Evolutionary conservation across 2,888 invertebrate genomes (phyloP), one percentile per base, ranked within the genome.

Genomic region (Acanthosepion esculentum): DNA sequence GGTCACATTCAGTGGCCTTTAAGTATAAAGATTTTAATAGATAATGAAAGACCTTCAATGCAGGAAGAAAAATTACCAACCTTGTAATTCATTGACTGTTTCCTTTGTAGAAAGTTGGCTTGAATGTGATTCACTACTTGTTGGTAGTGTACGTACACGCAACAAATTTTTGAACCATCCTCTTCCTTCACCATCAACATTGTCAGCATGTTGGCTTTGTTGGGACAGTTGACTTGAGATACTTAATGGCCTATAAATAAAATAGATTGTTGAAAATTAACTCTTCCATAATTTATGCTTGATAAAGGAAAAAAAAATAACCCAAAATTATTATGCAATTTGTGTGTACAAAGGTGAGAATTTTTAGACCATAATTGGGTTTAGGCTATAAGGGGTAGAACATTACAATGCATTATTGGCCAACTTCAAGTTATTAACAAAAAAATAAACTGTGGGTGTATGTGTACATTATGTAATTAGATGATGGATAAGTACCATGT

Each of bases 101-200:
- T 99, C 99, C 98, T 99, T 99, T 98, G 99, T 99, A 96, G 99
- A 99, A 94, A 99, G 98, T 98, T 99, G 99, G 95, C 99, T 98
- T 97, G 99, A 99, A 97, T 99, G 99, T 7, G 99, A 98, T 97
- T 99, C 99, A 97, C 99, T 99, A 4, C 99, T 99, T 12, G 99
- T 99, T 97, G 99, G 99, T 97, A 99, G 99, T 97, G 98, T 98
- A 95, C 99, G 98, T 92, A 99, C 99, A 94, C 96, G 96, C 96
- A 99, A 98, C 95, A 99, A 98, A 97, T 99, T 99, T 96, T 98
- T 98, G 95, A 99, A 98, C 99, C 99, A 99, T 96, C 99, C 96
- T 91, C 95, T 95, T 94, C 95, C 95, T 92, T 95, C 95, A 92
- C 33, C 95, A 78, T 95, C 95, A 92, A 41, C 98, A 98, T 98